Base-by-base conservation (phyloP, 2,797 vertebrate genomes). In the Melanotaenia nigrans region DNA sequence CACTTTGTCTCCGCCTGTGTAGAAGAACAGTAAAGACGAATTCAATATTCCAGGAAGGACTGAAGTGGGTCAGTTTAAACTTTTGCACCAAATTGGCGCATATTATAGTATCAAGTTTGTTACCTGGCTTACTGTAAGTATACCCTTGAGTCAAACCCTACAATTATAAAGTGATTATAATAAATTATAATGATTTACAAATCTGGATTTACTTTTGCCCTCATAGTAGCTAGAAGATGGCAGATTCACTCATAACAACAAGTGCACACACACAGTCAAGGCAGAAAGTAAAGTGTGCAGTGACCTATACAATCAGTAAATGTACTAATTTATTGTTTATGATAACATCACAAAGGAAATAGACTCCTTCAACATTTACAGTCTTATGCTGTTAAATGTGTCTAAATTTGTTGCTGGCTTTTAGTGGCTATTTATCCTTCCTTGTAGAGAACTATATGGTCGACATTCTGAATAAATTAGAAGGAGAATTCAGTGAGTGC, bases 401-500 rank as follows among this genome's bases (percentile, higher is more conserved):
- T 4, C 28, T 49, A 24, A 62, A 42, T 68, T 22, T 25, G 28
- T 5, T 18, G 33, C 38, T 53, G 42, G 51, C 30, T 71, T 71
- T 79, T 53, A 69, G 32, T 11, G 58, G 42, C 28, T 54, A n/a
- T 59, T 61, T 68, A 40, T 18, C 20, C 18, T 49, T 65, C 24
- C 33, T 25, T 53, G 36, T 57, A 81, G 75, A 71, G 85, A 93
- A 84, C 24, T 67, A 70, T 54, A 78, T 72, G 79, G 81, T 85
- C 75, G 68, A 79, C 54, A 68, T 86, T 84, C 77, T 89, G 74
- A 91, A 88, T 79, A 71, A 42, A 42, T 10, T 13, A 38, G 13
- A 25, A 25, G 25, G 4, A 42, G 14, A 42, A 18, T 42, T 42
- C 16, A 18, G 14, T 18, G 40, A 42, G 40, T 42, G 40, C 14